Base-by-base conservation (phyloP, 2,113 vertebrate species). In the Cairina moschata region DNA sequence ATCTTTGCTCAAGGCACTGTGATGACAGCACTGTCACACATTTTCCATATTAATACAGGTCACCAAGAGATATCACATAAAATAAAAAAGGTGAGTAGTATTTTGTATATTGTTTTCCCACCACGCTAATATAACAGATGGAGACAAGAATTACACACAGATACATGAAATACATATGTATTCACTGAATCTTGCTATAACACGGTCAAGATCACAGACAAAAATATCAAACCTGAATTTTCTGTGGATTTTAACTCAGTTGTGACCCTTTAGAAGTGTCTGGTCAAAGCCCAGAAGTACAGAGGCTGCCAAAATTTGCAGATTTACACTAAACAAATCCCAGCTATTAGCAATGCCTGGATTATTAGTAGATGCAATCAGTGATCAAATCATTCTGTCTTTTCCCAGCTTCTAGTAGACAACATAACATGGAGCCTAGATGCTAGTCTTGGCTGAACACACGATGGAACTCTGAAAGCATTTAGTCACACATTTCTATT, bases 151-250 rank as follows among this genome's bases (percentile, higher is more conserved):
- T 36, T 58, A 58, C 11, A 62, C 13, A n/a, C 3, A 38, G 12
- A 62, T 38, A 25, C 3, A 44, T 8, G 5, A 38, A 69, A 76
- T 36, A n/a, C 0, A 16, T 11, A 5, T 4, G 0, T 6, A 32
- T 66, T 80, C 46, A 66, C 26, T 21, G 52, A 31, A 7, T 22
- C n/a, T 58, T 80, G 5, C 20, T 80, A 40, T 52, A 40, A 55
- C 5, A 50, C 13, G 8, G 15, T 75, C 52, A 68, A 81, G 34
- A 62, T 18, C 63, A 40, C 58, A 55, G 16, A 58, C 3, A 52
- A 48, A 63, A 84, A 75, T 5, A 56, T 3, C 62, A 62, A 44
- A 29, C 3, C 2, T 42, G 5, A 4, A n/a, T 86, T 88, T 79
- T 32, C 36, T 66, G 5, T n/a, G 26, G 8, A n/a, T 83, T 90